Conservation (phyloP, 2,113 vertebrate species). For the Benitochromis conjunctus region DNA sequence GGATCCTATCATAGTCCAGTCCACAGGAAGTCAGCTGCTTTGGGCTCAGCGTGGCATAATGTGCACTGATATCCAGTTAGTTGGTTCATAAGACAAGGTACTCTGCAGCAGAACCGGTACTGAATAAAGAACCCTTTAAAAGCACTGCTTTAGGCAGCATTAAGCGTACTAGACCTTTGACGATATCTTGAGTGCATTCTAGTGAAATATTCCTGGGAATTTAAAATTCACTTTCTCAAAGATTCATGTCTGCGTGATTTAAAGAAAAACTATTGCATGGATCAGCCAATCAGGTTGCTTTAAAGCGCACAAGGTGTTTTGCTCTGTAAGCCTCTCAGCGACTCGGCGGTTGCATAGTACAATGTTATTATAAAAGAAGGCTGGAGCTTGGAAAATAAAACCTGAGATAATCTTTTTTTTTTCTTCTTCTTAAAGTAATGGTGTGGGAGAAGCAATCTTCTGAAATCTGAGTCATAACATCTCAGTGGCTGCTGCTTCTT, state of each 20-base stretch:
- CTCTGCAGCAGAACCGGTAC: background rate
- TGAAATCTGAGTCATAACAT: background rate
- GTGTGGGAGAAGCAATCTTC: background rate
- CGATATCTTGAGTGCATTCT: background rate
- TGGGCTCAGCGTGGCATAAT: background rate
- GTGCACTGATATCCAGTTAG: background rate
- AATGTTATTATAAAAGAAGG: background rate
- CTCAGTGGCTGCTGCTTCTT: background rate
- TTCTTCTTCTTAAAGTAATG: background rate
- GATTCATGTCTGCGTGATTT: background rate
- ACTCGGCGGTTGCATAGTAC: background rate
- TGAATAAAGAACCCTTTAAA: background rate
- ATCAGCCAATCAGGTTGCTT: background rate
- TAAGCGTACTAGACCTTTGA: background rate
- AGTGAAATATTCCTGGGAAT: background rate
- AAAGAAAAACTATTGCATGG: background rate
- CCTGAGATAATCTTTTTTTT: background rate
- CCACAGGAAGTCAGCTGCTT: background rate
- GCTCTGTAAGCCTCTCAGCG: background rate
- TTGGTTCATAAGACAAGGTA: background rate
- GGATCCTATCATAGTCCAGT: background rate
- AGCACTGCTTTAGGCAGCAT: background rate
- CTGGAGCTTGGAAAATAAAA: background rate
- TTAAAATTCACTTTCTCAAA: background rate
- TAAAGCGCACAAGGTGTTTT: background rate